Evolutionary conservation across 2,797 vertebrate genomes (phyloP), one percentile per base, ranked within the genome.

Genomic region (Remorina albescens): DNA sequence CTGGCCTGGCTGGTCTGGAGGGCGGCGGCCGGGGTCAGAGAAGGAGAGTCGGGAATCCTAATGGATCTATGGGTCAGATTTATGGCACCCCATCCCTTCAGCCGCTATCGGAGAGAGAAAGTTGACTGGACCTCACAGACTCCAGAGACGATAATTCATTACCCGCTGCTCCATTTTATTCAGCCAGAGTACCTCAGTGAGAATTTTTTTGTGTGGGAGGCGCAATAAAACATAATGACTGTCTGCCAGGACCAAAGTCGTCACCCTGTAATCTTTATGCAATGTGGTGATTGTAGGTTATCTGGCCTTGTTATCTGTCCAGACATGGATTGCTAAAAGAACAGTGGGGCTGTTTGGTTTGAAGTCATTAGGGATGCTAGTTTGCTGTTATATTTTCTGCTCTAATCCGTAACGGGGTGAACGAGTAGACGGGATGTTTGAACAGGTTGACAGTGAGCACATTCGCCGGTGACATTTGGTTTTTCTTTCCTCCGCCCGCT

Each of bases 221-320:
- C 64, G 64, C 74, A 86, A 87, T 90, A 88, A 91, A 92, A 86
- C 42, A 32, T 82, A 89, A 93, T 91, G 81, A 59, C 74, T 85
- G 75, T 84, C 81, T 87, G 81, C 72, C 82, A 83, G 66, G 79
- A 85, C 83, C 89, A 91, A 91, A 85, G 91, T 86, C 89, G 78
- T n/a, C n/a, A n/a, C 39, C 42, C 67, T 70, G 67, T 36, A 67
- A 76, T 81, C 61, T 79, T 78, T 60, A 70, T 68, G 82, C 66
- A 83, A 65, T 46, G 79, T 16, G 60, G 82, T 87, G 75, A 89
- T 90, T 68, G 80, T 82, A n/a, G n/a, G n/a, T n/a, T n/a, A n/a
- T 80, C 69, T 74, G 74, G 88, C 85, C 86, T 84, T 59, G n/a
- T n/a, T n/a, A n/a, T 80, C 69, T 74, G 74, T 88, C n/a, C n/a